phyloP scores from a whole-genome alignment of 92 coral and sea anemone species.

The Porites lobata region DNA sequence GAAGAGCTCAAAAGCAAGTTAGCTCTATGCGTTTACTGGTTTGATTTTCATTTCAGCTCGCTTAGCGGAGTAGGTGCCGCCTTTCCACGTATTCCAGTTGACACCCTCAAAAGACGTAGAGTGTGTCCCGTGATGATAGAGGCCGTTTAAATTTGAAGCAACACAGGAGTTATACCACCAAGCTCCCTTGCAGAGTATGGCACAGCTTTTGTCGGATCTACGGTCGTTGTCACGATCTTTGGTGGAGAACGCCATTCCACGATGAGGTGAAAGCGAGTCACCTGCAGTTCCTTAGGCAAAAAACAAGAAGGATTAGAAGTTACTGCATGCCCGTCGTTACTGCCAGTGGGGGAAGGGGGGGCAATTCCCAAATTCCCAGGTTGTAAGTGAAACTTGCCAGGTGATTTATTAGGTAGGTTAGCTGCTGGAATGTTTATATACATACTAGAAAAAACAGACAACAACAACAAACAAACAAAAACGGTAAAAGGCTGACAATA shows the following conservation, averaged over 20 bases:
- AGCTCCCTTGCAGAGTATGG: conserved; percentile 23
- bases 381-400: no score
- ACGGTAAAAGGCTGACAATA: no score
- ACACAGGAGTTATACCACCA: conserved; percentile 56
- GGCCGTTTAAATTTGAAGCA: conserved; percentile 40
- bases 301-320: not conserved
- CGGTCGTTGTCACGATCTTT: conserved; percentile 56
- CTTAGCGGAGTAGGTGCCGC: conserved; percentile 55
- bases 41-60: conserved; percentile 67
- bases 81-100: conserved; percentile 63
- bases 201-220: not conserved
- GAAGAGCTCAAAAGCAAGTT: not conserved
- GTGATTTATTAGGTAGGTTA: no score
- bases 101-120: conserved; percentile 40
- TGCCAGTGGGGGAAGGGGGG: no score
- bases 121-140: conserved; percentile 58
- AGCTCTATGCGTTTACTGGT: conserved; percentile 4
- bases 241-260: conserved; percentile 41
- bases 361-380: no score
- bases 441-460: no score
- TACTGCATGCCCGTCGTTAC: no score
- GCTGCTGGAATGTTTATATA: no score
- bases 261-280: conserved; percentile 38
- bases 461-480: not conserved
- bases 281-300: conserved; percentile 46